A percentile compares a stretch with the other conserved stretches of the same genome.
These are phyloP conservation scores for Columba livia DNA, from an alignment of 2,113 vertebrate genomes.

Conservation along the genomic window DNA sequence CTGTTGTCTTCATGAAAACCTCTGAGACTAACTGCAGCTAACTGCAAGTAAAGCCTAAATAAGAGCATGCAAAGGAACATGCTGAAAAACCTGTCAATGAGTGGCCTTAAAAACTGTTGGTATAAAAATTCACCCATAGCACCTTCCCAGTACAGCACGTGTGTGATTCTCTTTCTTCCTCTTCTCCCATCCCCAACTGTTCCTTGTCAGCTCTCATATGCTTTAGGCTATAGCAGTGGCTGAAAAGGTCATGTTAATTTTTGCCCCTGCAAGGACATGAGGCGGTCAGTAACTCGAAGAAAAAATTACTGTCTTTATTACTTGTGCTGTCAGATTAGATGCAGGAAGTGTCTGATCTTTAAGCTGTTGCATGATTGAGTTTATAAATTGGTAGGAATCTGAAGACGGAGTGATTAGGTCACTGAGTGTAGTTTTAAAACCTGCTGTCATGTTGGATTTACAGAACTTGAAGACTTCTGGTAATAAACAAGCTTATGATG, in stretches of 20 bases:
- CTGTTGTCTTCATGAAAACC: neutral
- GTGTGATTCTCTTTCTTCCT: neutral
- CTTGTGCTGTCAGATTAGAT: constrained; percentile 8
- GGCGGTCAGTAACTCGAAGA: neutral
- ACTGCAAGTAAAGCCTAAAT: neutral
- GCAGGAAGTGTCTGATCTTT: neutral
- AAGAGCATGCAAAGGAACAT: neutral
- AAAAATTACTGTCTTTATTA: constrained; percentile 17
- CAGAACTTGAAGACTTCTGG: neutral
- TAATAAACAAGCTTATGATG: constrained; percentile 30
- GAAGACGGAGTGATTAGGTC: constrained; percentile 25
- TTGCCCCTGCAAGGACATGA: neutral
- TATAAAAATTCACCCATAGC: neutral
- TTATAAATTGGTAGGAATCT: neutral
- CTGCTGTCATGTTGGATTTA: constrained; percentile 40
- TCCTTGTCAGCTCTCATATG: neutral
- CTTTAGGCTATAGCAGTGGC: neutral
- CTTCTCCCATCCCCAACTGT: neutral
- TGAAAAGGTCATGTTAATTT: constrained; percentile 26
- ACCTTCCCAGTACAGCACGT: neutral
- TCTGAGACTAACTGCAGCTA: neutral
- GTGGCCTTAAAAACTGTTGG: neutral
- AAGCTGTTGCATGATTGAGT: neutral
- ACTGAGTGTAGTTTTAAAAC: constrained; percentile 28
- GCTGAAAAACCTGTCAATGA: neutral